A percentile compares a stretch with the other conserved stretches of the same genome.
These are phyloP conservation scores for Semotilus atromaculatus DNA, from an alignment of 2,797 vertebrate genomes.

Conservation along the genomic window DNA sequence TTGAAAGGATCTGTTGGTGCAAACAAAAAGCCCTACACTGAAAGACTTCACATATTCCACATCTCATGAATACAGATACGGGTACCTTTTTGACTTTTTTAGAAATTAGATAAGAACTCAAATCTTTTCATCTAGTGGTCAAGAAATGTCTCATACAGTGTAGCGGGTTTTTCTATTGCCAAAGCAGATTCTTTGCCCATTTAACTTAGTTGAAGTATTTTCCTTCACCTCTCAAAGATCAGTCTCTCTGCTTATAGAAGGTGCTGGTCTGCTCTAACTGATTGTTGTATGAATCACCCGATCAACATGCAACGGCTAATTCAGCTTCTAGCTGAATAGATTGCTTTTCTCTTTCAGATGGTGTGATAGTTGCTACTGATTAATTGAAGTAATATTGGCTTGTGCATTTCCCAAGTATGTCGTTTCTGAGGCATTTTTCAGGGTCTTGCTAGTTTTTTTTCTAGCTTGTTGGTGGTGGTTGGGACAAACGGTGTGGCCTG, in stretches of 20 bases:
- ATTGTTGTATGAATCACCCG: conserved; percentile 55
- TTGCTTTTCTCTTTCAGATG: conserved; percentile 34
- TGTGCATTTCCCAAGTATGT: neutral
- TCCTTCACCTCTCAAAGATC: conserved; percentile 29
- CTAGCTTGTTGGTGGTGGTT: conserved; percentile 6
- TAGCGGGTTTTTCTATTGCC: conserved; percentile 15
- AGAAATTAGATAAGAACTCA: neutral
- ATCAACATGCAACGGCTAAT: conserved; percentile 58
- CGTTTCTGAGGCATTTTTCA: neutral
- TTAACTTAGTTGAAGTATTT: neutral
- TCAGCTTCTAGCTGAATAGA: conserved; percentile 28
- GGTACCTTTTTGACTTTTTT: neutral
- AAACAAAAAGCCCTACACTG: conserved; percentile 28
- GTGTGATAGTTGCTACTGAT: conserved; percentile 21
- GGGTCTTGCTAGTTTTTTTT: conserved; percentile 11
- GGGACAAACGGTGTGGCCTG: neutral
- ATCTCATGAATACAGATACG: neutral
- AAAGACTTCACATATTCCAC: neutral
- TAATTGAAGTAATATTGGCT: conserved; percentile 12
- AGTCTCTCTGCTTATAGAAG: conserved; percentile 58
- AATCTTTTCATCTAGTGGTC: neutral
- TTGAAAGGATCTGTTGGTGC: conserved; percentile 34
- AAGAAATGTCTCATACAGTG: neutral
- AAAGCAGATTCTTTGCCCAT: conserved; percentile 37
- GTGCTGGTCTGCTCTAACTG: conserved; percentile 59